Conservation (phyloP, 2,113 vertebrate species). For the Picathartes gymnocephalus region DNA sequence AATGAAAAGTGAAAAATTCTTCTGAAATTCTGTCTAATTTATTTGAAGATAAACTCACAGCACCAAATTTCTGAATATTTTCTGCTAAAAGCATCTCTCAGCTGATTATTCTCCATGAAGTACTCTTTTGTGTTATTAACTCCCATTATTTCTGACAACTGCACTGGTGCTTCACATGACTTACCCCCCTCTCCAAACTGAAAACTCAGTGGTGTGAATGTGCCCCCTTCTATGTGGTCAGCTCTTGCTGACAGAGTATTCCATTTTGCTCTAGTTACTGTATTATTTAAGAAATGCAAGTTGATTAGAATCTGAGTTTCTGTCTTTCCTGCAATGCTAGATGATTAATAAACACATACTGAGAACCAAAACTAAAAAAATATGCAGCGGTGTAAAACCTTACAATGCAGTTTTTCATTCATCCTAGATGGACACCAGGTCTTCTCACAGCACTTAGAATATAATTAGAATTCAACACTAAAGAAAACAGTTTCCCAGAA, state of each 20-base stretch:
- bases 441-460: background rate
- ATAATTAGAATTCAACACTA: slow-evolving; percentile 40
- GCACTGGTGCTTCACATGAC: background rate
- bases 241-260: background rate
- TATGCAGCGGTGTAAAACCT: background rate
- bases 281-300: background rate
- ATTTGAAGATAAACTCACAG: background rate
- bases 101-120: background rate
- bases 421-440: background rate
- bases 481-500: background rate
- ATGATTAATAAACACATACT: background rate
- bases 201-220: background rate
- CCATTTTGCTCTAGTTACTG: background rate
- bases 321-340: background rate
- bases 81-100: background rate
- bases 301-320: background rate
- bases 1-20: background rate
- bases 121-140: background rate
- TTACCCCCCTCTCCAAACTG: accelerated
- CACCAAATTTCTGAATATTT: background rate
- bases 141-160: background rate
- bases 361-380: background rate
- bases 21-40: background rate
- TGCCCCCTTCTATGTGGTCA: too few relatives aligned
- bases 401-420: background rate